phyloP scores from a whole-genome alignment of 2,113 vertebrate genomes.

The Anser cygnoides region DNA sequence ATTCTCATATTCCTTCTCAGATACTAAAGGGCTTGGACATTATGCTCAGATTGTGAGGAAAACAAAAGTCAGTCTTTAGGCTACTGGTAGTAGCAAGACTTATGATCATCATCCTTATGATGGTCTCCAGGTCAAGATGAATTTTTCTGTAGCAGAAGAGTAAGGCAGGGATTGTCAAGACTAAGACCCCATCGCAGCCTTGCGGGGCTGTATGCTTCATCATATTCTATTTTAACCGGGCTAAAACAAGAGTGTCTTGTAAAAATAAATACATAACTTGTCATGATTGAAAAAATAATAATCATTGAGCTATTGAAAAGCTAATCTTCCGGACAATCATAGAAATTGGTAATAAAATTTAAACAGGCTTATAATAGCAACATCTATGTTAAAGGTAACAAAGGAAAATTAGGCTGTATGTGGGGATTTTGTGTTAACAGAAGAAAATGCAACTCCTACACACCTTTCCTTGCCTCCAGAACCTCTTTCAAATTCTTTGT shows the following conservation, averaged over 20 bases:
- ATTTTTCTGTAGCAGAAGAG: neutral
- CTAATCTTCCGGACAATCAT: neutral
- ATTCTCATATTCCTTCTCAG: neutral
- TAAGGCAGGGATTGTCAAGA: neutral
- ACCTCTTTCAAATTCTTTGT: neutral
- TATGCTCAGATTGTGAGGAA: neutral
- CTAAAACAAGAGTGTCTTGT: neutral
- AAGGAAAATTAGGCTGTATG: conserved; percentile 20
- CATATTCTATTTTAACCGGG: neutral
- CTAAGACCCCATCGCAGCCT: neutral
- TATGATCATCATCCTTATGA: neutral
- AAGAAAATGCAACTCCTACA: conserved; percentile 21
- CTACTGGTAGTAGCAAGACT: neutral
- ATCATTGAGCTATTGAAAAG: neutral
- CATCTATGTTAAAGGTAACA: neutral
- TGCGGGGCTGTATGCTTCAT: neutral
- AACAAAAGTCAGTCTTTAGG: neutral
- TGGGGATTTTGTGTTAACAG: neutral
- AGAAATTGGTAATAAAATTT: neutral
- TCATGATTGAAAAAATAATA: neutral
- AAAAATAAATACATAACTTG: neutral
- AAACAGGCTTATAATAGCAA: neutral
- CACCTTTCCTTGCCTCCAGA: neutral
- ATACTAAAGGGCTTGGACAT: neutral
- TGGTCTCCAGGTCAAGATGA: neutral